Base-by-base conservation (phyloP, 2,797 vertebrate genomes). In the Schizopygopsis malacanthus region DNA sequence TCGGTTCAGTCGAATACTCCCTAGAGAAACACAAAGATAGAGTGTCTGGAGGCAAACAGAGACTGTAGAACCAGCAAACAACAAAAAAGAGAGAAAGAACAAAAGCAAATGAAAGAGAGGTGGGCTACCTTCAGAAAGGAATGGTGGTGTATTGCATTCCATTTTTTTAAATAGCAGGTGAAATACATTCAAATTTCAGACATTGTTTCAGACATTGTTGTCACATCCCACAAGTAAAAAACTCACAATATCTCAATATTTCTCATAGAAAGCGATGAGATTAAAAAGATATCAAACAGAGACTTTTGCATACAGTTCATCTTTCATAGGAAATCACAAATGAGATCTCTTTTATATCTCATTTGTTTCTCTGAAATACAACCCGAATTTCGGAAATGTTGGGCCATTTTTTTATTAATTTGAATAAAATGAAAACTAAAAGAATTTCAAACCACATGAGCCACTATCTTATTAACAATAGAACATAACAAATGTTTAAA, bases 11-110 rank as follows among this genome's bases (percentile, higher is more conserved):
- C 25, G 43, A 72, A 25, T 28, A 65, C 9, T 84, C 72, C 50
- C 63, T 59, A 20, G 37, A 84, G 65, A 84, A 28, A 77, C 4
- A 10, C 63, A 56, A 56, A 79, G 61, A 79, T 72, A 72, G 50
- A 70, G 52, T 71, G 33, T 77, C 63, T 81, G 72, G 45, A 67
- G 59, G 61, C 43, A 16, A 25, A 41, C 28, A 39, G 76, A 72
- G 39, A 65, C 20, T 39, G 54, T 41, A 50, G 52, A 65, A 56
- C 20, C 41, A 37, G 73, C 39, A 79, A 70, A 63, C 15, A 84
- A 43, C 18, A 4, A 37, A 63, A 82, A 50, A 45, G 1, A 63
- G 33, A 13, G 47, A 54, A 37, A 69, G 28, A 79, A 39, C 39
- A 70, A 85, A 63, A 61, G 45, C 18, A 16, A 71, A 18, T 37